Evolutionary conservation across 2,113 vertebrate species (phyloP).

Genomic region (Callospermophilus lateralis): DNA sequence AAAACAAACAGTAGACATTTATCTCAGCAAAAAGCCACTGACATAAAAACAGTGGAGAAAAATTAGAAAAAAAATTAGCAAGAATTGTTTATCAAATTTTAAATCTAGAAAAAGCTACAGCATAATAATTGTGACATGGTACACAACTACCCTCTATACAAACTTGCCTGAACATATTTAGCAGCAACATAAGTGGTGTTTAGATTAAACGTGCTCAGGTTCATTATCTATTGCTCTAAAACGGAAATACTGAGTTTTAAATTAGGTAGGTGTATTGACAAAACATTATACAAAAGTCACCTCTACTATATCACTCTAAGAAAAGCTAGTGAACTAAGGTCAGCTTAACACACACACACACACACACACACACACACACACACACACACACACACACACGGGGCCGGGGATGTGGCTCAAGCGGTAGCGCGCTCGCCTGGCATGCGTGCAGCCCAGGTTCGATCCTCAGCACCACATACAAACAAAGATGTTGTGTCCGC

Average conservation of each 20-base stretch:
- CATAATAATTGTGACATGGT: not conserved
- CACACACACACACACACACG: too few relatives aligned
- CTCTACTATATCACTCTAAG: not conserved
- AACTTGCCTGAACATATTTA: not conserved
- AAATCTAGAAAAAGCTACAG: not conserved
- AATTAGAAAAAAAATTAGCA: not conserved
- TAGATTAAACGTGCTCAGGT: not conserved
- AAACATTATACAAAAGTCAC: not conserved
- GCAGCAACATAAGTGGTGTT: not conserved
- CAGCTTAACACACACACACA: not conserved
- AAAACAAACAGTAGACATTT: not conserved
- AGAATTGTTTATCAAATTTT: not conserved
- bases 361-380: too few relatives aligned
- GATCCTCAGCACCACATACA: too few relatives aligned
- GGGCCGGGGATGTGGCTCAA: too few relatives aligned
- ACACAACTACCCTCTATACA: not conserved
- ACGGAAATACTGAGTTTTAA: not conserved
- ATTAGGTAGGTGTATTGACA: not conserved
- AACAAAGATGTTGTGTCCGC: too few relatives aligned
- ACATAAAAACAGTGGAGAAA: not conserved
- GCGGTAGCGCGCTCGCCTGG: too few relatives aligned
- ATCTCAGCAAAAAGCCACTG: not conserved
- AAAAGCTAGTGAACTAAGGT: not conserved
- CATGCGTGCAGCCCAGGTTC: too few relatives aligned
- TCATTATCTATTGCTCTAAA: not conserved